Evolutionary conservation across 2,888 invertebrate species (phyloP).

Genomic region (Chromoteleia sp.): DNA sequence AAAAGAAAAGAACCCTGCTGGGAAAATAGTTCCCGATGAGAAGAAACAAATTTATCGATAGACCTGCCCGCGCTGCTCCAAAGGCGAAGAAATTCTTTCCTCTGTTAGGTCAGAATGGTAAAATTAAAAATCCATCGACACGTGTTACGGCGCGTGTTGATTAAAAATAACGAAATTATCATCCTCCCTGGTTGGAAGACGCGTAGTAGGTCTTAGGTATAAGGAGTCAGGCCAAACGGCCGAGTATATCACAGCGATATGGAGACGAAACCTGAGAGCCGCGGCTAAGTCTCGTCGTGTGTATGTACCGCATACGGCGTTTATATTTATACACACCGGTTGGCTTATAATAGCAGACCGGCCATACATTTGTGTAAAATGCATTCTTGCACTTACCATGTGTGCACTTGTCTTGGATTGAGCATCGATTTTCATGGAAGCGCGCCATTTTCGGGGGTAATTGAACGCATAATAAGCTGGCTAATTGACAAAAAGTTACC

Average conservation of each 20-base stretch:
- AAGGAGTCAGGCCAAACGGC: conserved; percentile 62
- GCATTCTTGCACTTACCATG: conserved; percentile 74
- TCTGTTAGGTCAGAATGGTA: conserved; percentile 35
- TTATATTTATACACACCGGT: conserved; percentile 82
- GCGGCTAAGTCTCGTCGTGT: conserved; percentile 74
- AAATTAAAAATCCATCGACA: conserved; percentile 31
- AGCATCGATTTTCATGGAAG: conserved; percentile 68
- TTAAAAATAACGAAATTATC: conserved; percentile 38
- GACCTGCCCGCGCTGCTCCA: too few relatives aligned
- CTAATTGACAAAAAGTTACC: conserved; percentile 8
- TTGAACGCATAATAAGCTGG: conserved; percentile 31
- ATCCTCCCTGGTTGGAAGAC: conserved; percentile 70
- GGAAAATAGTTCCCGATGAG: too few relatives aligned
- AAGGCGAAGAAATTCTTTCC: conserved; percentile 2
- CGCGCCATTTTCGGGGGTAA: conserved; percentile 43
- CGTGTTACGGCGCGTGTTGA: conserved; percentile 10
- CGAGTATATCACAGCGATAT: conserved; percentile 79
- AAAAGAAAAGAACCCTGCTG: too few relatives aligned
- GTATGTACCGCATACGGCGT: conserved; percentile 77
- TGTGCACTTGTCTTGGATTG: conserved; percentile 73
- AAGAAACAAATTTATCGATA: too few relatives aligned
- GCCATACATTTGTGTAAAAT: conserved; percentile 77
- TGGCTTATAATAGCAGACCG: conserved; percentile 81
- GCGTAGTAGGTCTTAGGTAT: too few relatives aligned
- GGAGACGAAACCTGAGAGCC: conserved; percentile 82